Conservation (phyloP, 2,888 invertebrate species). For the Galeruca laticollis region DNA sequence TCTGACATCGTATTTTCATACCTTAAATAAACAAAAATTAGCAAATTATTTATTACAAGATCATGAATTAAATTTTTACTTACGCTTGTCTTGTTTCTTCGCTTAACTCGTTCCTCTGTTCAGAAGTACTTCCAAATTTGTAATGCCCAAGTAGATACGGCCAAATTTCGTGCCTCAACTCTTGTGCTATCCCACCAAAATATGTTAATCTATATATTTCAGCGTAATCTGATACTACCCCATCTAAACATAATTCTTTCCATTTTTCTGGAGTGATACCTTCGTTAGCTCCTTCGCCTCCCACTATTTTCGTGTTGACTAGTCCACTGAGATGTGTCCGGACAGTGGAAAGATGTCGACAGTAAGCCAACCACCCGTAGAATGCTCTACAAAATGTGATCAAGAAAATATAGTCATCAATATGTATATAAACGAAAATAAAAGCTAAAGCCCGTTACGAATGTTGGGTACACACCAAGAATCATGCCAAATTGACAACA, state of each 20-base stretch:
- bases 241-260: conserved; percentile 76
- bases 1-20: conserved; percentile 95
- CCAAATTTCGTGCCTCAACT: conserved; percentile 86
- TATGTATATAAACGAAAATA: too few relatives aligned
- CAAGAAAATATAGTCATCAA: too few relatives aligned
- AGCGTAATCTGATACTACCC: conserved; percentile 72
- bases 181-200: conserved; percentile 87
- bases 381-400: conserved; percentile 80
- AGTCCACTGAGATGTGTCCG: conserved; percentile 91
- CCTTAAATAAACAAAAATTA: conserved; percentile 58
- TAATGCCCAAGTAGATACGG: conserved; percentile 91
- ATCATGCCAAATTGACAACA: too few relatives aligned
- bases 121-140: conserved; percentile 78
- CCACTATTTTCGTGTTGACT: conserved; percentile 81
- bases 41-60: too few relatives aligned
- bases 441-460: too few relatives aligned
- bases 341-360: conserved; percentile 91
- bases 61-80: conserved; percentile 39
- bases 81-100: conserved; percentile 74
- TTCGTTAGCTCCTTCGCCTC: conserved; percentile 74
- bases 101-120: conserved; percentile 76
- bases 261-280: conserved; percentile 81
- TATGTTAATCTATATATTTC: conserved; percentile 89
- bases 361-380: conserved; percentile 96
- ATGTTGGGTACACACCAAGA: too few relatives aligned